phyloP scores from a whole-genome alignment of 2,888 invertebrate species.

The Caenorhabditis sp. region DNA sequence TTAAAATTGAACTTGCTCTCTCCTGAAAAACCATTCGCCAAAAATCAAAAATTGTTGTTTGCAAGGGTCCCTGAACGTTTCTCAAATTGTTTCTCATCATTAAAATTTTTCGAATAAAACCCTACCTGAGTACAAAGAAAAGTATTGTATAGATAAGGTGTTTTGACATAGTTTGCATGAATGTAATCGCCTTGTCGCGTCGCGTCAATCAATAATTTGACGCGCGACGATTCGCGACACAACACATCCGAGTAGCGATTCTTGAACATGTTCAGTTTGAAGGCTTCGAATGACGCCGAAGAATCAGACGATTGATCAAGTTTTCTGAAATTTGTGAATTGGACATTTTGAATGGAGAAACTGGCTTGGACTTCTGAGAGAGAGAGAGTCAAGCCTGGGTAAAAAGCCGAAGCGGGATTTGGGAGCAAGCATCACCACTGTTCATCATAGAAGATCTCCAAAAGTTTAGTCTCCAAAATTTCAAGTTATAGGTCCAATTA shows the following conservation, averaged over 20 bases:
- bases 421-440: no score
- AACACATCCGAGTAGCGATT: slow-evolving; percentile 57
- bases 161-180: slow-evolving; percentile 50
- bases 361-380: no score
- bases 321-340: slow-evolving; percentile 25
- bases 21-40: slow-evolving; percentile 99
- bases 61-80: slow-evolving; percentile 88
- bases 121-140: slow-evolving; percentile 57
- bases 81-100: background rate
- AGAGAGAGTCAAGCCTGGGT: no score
- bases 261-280: slow-evolving; percentile 53
- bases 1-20: slow-evolving; percentile 52
- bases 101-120: no score
- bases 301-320: slow-evolving; percentile 38
- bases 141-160: slow-evolving; percentile 33
- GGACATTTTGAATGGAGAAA: background rate
- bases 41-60: slow-evolving; percentile 88
- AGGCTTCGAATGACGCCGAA: slow-evolving; percentile 40
- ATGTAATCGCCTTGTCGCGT: slow-evolving; percentile 44
- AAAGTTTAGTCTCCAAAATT: no score
- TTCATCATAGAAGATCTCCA: no score
- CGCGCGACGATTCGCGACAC: slow-evolving; percentile 44
- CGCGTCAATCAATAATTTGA: slow-evolving; percentile 34
- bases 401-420: no score
- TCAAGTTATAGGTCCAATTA: no score